These are phyloP conservation scores for Caenorhabditis sulstoni DNA, from an alignment of 2,888 invertebrate genomes.

Conservation along the genomic window DNA sequence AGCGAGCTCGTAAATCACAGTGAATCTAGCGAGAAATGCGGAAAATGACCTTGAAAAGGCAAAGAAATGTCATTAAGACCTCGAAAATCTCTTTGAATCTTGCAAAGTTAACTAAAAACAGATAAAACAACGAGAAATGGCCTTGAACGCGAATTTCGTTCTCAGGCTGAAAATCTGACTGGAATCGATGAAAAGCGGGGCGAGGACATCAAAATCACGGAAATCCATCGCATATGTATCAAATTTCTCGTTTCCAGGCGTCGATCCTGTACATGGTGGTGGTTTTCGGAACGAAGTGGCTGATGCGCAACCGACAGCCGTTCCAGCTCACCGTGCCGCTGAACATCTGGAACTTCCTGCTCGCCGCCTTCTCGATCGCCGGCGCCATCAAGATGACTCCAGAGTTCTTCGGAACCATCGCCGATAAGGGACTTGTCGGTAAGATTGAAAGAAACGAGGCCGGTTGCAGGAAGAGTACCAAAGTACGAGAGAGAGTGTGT, in stretches of 20 bases:
- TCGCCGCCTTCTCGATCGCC: conserved; percentile 81
- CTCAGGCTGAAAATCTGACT: too few relatives aligned
- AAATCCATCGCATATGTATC: too few relatives aligned
- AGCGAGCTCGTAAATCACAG: too few relatives aligned
- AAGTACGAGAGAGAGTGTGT: conserved; percentile 38
- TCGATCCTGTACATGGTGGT: conserved; percentile 68
- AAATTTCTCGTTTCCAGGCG: conserved; percentile 67
- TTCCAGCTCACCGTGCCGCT: conserved; percentile 81
- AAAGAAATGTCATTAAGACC: not conserved
- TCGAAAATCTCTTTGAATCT: not conserved
- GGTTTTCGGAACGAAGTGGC: conserved; percentile 81
- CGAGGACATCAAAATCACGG: too few relatives aligned
- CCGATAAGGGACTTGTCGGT: conserved; percentile 69
- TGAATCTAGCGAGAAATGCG: not conserved
- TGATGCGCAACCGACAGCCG: conserved; percentile 81
- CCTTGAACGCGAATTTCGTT: too few relatives aligned
- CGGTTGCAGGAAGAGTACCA: conserved; percentile 8
- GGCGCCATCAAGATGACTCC: conserved; percentile 67
- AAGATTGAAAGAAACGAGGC: conserved; percentile 6
- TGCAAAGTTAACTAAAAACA: too few relatives aligned
- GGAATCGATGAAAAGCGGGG: too few relatives aligned
- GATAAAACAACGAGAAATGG: too few relatives aligned
- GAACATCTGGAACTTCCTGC: conserved; percentile 81
- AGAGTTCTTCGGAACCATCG: conserved; percentile 68
- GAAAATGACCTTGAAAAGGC: not conserved